Percentiles rank a stretch among this genome's conserved stretches.
These are phyloP conservation scores for Addax nasomaculatus DNA, from an alignment of 2,113 vertebrate genomes.

Conservation along the genomic window DNA sequence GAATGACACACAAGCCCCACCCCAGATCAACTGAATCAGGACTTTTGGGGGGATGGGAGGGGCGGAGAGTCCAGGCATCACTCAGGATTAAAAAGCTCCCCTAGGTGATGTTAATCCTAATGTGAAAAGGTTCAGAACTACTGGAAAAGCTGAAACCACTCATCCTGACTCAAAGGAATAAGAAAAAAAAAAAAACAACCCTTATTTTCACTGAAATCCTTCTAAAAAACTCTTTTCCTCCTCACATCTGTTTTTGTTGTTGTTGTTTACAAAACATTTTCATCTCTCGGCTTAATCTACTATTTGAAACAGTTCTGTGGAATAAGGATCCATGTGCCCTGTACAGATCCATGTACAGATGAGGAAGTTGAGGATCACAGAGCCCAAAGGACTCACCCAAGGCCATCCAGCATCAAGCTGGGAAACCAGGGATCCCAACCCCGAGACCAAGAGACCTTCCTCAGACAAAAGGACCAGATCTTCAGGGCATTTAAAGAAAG, in stretches of 20 bases:
- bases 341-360: not conserved
- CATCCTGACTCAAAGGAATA: not conserved
- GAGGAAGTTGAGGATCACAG: not conserved
- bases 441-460: not conserved
- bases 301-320: not conserved
- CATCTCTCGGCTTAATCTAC: not conserved
- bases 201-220: not conserved
- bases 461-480: not conserved
- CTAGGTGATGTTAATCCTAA: not conserved
- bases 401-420: not conserved
- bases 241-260: not conserved
- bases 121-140: not conserved
- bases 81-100: not conserved
- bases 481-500: not conserved
- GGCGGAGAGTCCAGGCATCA: not conserved
- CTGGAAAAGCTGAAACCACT: not conserved
- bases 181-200: not conserved
- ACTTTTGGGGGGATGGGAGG: no score
- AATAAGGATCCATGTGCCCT: fast-evolving
- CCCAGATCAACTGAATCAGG: not conserved
- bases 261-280: not conserved
- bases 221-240: not conserved
- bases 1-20: not conserved
- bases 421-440: not conserved
- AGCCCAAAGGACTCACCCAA: not conserved